phyloP scores from a whole-genome alignment of 1,140 invertebrate genomes.

The Drosophila malerkotliana region DNA sequence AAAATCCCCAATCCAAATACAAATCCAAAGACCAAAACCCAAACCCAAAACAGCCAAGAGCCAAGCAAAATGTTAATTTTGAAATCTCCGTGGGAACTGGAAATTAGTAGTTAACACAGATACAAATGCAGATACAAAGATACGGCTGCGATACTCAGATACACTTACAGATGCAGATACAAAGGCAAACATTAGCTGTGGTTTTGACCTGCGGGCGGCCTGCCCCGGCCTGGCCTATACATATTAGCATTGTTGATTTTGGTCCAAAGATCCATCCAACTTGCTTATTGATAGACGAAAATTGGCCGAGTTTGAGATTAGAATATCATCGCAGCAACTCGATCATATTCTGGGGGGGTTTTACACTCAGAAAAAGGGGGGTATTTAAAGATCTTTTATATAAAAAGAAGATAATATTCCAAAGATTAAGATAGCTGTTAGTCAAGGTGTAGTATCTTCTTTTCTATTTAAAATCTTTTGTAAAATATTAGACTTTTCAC shows the following conservation, averaged over 20 bases:
- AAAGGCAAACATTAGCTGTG: constrained; percentile 29
- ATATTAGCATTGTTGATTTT: constrained; percentile 80
- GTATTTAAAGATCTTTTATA: background rate
- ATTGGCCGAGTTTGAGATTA: constrained; percentile 26
- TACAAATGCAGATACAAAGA: constrained; percentile 20
- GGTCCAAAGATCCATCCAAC: background rate
- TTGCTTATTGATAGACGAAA: constrained; percentile 52
- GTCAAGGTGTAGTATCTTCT: too few relatives aligned
- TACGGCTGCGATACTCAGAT: constrained; percentile 21
- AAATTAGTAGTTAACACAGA: constrained; percentile 73
- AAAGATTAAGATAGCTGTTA: too few relatives aligned
- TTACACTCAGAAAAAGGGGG: background rate
- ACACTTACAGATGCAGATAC: constrained; percentile 12
- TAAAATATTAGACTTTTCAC: too few relatives aligned
- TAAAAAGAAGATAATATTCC: background rate
- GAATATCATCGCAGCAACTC: constrained; percentile 1
- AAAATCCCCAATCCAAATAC: constrained; percentile 24
- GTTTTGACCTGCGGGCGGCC: constrained; percentile 72
- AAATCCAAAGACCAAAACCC: constrained; percentile 18
- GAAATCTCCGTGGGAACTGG: constrained; percentile 78
- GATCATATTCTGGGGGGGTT: background rate
- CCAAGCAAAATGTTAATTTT: constrained; percentile 77
- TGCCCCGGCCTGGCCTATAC: constrained; percentile 11
- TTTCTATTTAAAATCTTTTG: too few relatives aligned
- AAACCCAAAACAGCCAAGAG: constrained; percentile 19